Percentiles rank a stretch among this genome's conserved stretches.
phyloP scores from a whole-genome alignment of 2,797 vertebrate species.

The Chelon auratus region DNA sequence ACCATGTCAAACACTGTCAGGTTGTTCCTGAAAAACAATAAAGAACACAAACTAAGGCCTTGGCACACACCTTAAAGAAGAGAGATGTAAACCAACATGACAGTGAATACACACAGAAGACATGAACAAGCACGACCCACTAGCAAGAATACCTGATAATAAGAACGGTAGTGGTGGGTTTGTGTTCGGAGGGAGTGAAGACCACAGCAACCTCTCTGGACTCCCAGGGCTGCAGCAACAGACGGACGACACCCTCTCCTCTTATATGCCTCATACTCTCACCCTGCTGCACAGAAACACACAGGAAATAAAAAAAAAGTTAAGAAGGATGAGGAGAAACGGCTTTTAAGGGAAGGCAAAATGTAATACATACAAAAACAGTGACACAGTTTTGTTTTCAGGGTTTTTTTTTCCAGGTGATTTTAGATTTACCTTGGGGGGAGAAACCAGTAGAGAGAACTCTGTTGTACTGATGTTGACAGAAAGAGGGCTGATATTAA shows the following conservation, averaged over 20 bases:
- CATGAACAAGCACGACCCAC: background rate
- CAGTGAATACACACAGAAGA: background rate
- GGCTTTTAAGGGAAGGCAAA: background rate
- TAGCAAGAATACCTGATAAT: conserved; percentile 88
- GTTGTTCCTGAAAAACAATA: conserved; percentile 89
- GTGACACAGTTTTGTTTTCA: background rate
- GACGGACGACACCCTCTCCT: conserved; percentile 73
- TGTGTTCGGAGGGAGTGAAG: conserved; percentile 92
- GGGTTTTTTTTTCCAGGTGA: background rate
- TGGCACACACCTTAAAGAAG: background rate
- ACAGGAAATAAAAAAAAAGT: too few relatives aligned
- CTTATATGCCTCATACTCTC: conserved; percentile 16
- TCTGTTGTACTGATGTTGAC: conserved; percentile 93
- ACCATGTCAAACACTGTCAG: conserved; percentile 94
- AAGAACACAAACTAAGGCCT: background rate
- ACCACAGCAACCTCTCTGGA: conserved; percentile 88
- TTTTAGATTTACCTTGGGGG: conserved; percentile 72
- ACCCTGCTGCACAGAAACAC: conserved; percentile 44
- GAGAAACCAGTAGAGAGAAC: conserved; percentile 88
- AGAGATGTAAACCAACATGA: background rate
- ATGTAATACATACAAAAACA: background rate
- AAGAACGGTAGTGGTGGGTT: conserved; percentile 91
- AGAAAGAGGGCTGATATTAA: conserved; percentile 86
- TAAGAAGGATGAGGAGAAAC: background rate
- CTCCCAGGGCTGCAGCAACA: conserved; percentile 92